Conservation (phyloP, 2,113 vertebrate species). For the Upupa epops region DNA sequence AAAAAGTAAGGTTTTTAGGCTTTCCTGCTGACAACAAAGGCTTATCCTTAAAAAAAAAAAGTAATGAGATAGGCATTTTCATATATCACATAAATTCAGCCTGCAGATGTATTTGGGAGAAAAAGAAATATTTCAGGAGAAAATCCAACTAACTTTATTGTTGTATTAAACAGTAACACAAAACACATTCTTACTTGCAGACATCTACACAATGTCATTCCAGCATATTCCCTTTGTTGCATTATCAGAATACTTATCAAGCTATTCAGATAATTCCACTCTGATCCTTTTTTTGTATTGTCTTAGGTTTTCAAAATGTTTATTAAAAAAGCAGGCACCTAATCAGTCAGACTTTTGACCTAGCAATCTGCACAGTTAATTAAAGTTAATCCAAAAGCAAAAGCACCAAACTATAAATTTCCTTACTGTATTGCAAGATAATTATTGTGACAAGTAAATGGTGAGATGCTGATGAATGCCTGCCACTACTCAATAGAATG, state of each 20-base stretch:
- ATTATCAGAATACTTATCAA: background rate
- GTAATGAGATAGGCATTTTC: background rate
- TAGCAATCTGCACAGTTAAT: constrained; percentile 6
- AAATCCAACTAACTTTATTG: background rate
- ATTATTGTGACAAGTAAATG: constrained; percentile 44
- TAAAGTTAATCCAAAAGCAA: constrained; percentile 48
- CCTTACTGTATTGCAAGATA: constrained; percentile 1
- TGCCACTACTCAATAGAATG: constrained; percentile 7
- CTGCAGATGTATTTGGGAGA: background rate
- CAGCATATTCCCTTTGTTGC: background rate
- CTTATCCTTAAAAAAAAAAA: background rate
- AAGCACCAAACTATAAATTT: constrained; percentile 9
- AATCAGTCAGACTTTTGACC: constrained; percentile 47
- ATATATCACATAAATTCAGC: background rate
- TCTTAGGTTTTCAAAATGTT: constrained; percentile 6
- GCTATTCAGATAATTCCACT: background rate
- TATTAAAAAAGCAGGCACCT: background rate
- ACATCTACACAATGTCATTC: background rate
- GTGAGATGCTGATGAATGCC: constrained; percentile 39
- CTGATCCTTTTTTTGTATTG: background rate
- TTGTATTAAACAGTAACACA: background rate
- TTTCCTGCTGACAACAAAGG: background rate
- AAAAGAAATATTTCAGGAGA: background rate
- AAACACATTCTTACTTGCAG: background rate
- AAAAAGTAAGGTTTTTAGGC: background rate